Base-by-base conservation (phyloP, 2,888 invertebrate species). In the Drosophila mercatorum region DNA sequence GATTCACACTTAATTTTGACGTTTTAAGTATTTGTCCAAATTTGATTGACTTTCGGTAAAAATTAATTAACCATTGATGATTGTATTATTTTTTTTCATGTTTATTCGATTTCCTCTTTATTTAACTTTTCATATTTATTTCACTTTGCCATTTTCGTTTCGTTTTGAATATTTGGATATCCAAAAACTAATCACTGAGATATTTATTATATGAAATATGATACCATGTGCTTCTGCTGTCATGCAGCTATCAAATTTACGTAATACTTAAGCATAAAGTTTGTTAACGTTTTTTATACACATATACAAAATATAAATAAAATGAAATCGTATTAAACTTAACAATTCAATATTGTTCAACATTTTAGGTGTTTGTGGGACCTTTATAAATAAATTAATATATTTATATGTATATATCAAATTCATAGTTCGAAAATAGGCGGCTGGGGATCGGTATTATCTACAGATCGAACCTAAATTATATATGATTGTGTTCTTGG, bases 221-320 rank as follows among this genome's bases (percentile, higher is more conserved):
- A 79, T 71, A 78, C 68, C 76, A 85, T 57, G 88, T 84, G 88
- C 84, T 88, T 84, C 83, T 62, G 83, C 86, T 85, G 80, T 58
- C 22, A 53, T 47, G 56, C 78, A 63, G 76, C 76, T 58, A 60
- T 63, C 68, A 69, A 66, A 58, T 75, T 73, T 67, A 41, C 36
- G 38, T 59, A 68, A 80, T 40, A 59, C n/a, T 66, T 82, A 88
- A 78, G 85, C 57, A 68, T 70, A 73, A 78, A 70, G 79, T 81
- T 88, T 88, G 86, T 85, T 88, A 80, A 85, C 58, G 68, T 80
- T 78, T 51, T 87, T 82, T 80, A 75, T 62, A 63, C n/a, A 70
- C 41, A 55, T 64, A 63, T 47, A 75, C 28, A 58, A 22, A 14
- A 46, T 28, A 11, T 46, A 38, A 55, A 53, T 41, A 26, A 40